phyloP scores from a whole-genome alignment of 1,140 invertebrate species.

The Drosophila sucinea region DNA sequence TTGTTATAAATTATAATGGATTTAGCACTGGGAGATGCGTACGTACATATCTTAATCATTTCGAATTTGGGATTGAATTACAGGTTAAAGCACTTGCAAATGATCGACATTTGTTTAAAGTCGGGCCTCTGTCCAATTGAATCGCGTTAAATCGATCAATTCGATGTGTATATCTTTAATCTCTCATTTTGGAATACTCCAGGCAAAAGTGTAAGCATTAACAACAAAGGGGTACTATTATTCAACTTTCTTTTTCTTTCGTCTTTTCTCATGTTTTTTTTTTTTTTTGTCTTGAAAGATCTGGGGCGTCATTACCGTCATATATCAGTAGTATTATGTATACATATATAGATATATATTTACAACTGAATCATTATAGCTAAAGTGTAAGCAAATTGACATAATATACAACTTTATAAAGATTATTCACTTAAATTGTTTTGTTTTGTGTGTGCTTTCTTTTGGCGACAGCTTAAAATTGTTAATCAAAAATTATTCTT shows the following conservation, averaged over 20 bases:
- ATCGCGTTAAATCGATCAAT: not conserved
- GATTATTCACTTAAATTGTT: slow-evolving; percentile 9
- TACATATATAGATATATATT: slow-evolving; percentile 1
- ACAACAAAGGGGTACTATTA: not conserved
- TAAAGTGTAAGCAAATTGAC: slow-evolving; percentile 10
- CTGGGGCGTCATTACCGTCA: not conserved
- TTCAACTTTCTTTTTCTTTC: not conserved
- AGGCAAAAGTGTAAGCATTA: slow-evolving; percentile 5
- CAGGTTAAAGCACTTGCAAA: not conserved
- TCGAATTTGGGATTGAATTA: no score
- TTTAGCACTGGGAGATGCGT: slow-evolving; percentile 2
- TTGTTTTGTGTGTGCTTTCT: slow-evolving; percentile 9
- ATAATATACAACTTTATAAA: slow-evolving; percentile 11
- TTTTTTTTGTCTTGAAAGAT: not conserved
- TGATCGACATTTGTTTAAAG: not conserved
- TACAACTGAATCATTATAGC: slow-evolving; percentile 11
- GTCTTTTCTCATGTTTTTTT: not conserved
- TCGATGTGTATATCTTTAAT: slow-evolving; percentile 4
- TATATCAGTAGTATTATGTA: slow-evolving; percentile 2
- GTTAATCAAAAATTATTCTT: slow-evolving; percentile 25
- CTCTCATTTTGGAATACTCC: not conserved
- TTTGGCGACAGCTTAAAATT: slow-evolving; percentile 34
- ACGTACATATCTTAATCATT: not conserved
- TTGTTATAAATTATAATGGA: not conserved
- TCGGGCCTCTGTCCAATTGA: not conserved